Percentiles rank a stretch among this genome's conserved stretches.
Conservation (phyloP, 2,888 invertebrate genomes). For the Megaustenia siamemsis region DNA sequence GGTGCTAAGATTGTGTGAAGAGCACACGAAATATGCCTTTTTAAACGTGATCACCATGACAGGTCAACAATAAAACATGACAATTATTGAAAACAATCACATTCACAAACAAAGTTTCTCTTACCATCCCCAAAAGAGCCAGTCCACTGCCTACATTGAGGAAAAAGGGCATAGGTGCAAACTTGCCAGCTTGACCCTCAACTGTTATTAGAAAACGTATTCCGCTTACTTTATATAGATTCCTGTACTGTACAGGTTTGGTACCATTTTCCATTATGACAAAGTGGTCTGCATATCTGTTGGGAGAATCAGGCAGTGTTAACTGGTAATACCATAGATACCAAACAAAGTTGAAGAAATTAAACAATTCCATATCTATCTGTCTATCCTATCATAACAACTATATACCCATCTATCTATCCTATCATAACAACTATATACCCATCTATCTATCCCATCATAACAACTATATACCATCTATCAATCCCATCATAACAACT, state of each 20-base stretch:
- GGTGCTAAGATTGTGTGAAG: no score
- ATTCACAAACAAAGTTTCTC: conserved; percentile 46
- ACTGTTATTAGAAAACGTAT: conserved; percentile 81
- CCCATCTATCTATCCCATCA: no score
- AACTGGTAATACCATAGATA: no score
- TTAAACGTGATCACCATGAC: no score
- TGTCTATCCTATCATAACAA: no score
- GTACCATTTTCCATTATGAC: neutral
- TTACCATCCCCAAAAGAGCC: conserved; percentile 81
- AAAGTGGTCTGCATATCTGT: conserved; percentile 45
- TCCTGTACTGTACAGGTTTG: conserved; percentile 70
- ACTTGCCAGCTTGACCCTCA: conserved; percentile 81
- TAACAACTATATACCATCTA: no score
- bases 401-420: no score
- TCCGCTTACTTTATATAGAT: conserved; percentile 81
- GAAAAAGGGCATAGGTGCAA: conserved; percentile 81
- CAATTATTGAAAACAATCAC: neutral
- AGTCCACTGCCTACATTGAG: conserved; percentile 82
- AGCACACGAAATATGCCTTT: no score
- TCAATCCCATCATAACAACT: no score
- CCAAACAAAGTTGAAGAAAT: no score
- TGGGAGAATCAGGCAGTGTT: neutral
- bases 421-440: no score
- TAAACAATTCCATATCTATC: no score
- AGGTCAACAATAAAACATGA: neutral